phyloP scores from a whole-genome alignment of 1,140 invertebrate species.

The Ruditapes philippinarum region DNA sequence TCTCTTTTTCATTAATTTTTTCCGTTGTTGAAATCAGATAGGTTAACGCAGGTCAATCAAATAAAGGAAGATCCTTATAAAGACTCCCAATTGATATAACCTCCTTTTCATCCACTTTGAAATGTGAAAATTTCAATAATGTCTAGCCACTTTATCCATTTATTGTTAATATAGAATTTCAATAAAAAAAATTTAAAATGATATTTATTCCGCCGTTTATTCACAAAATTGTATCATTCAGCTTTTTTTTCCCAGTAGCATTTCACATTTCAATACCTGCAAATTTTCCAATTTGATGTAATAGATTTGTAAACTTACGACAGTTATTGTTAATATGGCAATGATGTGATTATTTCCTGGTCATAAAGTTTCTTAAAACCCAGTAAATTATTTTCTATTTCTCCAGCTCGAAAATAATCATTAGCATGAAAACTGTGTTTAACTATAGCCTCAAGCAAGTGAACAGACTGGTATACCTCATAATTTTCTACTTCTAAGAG shows the following conservation, averaged over 20 bases:
- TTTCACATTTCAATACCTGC: not conserved
- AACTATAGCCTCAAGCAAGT: not conserved
- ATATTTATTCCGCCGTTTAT: not conserved
- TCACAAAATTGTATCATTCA: slow-evolving; percentile 12
- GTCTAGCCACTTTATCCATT: not conserved
- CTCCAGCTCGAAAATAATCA: slow-evolving; percentile 1
- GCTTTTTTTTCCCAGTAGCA: not conserved
- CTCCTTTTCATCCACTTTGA: not conserved
- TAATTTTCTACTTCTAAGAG: slow-evolving; percentile 29
- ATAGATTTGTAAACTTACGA: slow-evolving; percentile 2
- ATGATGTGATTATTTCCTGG: slow-evolving; percentile 16
- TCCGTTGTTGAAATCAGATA: not conserved
- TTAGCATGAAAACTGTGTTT: not conserved
- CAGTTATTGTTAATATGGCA: not conserved
- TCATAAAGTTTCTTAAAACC: slow-evolving; percentile 30
- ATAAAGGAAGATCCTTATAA: not conserved
- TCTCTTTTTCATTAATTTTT: not conserved
- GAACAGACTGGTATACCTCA: slow-evolving; percentile 16
- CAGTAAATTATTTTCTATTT: not conserved
- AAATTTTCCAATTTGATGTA: not conserved
- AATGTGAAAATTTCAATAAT: slow-evolving; percentile 19
- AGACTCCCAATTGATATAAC: not conserved
- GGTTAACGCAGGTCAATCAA: slow-evolving; percentile 18
- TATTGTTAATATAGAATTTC: slow-evolving; percentile 46
- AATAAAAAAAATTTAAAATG: slow-evolving; percentile 20